Percentiles rank a stretch among this genome's conserved stretches.
Evolutionary conservation across 2,113 vertebrate species (phyloP).

Genomic region (Gambusia affinis): DNA sequence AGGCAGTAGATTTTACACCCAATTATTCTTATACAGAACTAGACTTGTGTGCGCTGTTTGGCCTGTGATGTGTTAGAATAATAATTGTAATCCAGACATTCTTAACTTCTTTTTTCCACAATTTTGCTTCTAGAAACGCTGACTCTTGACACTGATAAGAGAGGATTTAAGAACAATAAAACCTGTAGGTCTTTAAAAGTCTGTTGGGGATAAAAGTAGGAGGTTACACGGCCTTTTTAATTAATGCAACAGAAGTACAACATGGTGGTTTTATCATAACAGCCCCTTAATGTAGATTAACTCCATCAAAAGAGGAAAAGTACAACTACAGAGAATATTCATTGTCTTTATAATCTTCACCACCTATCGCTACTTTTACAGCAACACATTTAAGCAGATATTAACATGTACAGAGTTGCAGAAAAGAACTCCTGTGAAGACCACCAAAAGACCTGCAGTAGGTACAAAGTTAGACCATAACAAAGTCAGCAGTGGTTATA

Average conservation of each 20-base stretch:
- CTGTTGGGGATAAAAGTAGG: conserved; percentile 3
- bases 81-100: background rate
- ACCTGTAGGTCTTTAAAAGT: conserved; percentile 4
- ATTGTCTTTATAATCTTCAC: conserved; percentile 53
- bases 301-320: conserved; percentile 23
- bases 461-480: background rate
- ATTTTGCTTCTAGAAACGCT: background rate
- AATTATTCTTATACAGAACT: too few species aligned
- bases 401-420: conserved; percentile 52
- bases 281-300: conserved; percentile 14
- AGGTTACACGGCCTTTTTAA: conserved; percentile 23
- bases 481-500: background rate
- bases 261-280: background rate
- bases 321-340: conserved; percentile 63
- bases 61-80: background rate
- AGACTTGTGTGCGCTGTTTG: background rate
- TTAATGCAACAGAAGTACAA: conserved; percentile 45
- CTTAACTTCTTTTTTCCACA: background rate
- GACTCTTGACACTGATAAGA: conserved; percentile 12
- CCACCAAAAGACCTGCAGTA: background rate
- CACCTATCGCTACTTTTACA: conserved; percentile 70
- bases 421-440: background rate
- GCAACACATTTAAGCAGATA: conserved; percentile 69
- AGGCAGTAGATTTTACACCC: too few species aligned
- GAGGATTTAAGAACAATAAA: background rate